These are phyloP conservation scores for Coluber constrictor DNA, from an alignment of 2,797 vertebrate species.

Conservation along the genomic window DNA sequence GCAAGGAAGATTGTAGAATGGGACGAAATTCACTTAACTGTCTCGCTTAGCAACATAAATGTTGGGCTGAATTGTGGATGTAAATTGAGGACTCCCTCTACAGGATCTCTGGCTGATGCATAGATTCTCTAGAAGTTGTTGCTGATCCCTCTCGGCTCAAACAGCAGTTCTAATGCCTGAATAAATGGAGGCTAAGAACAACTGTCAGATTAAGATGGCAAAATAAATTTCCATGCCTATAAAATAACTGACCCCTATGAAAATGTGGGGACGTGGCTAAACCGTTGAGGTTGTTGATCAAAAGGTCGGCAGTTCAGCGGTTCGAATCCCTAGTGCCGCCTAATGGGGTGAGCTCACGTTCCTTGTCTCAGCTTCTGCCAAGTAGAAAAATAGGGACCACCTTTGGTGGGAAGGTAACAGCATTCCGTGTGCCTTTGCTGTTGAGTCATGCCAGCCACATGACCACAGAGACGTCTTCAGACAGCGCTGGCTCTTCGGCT, in stretches of 20 bases:
- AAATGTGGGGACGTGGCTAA: neutral
- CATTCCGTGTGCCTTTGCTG: too few relatives aligned
- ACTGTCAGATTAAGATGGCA: neutral
- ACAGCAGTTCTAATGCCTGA: neutral
- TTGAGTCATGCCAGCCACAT: too few relatives aligned
- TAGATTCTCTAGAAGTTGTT: neutral
- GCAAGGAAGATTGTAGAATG: neutral
- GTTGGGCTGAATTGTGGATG: neutral
- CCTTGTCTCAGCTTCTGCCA: too few relatives aligned
- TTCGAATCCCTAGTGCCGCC: too few relatives aligned
- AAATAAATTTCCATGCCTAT: neutral
- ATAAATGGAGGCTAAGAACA: neutral
- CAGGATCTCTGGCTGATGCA: neutral
- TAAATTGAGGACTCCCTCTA: neutral
- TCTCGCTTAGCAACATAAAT: neutral
- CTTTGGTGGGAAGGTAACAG: too few relatives aligned
- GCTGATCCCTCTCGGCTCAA: neutral
- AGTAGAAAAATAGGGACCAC: too few relatives aligned
- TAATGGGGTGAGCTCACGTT: too few relatives aligned
- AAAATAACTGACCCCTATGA: too few relatives aligned
- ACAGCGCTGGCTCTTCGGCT: too few relatives aligned
- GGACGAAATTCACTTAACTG: neutral
- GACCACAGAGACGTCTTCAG: too few relatives aligned
- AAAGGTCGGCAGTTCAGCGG: too few relatives aligned
- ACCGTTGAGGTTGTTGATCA: too few relatives aligned